Base-by-base conservation (phyloP, 2,797 vertebrate genomes). In the Epinephelus coioides region DNA sequence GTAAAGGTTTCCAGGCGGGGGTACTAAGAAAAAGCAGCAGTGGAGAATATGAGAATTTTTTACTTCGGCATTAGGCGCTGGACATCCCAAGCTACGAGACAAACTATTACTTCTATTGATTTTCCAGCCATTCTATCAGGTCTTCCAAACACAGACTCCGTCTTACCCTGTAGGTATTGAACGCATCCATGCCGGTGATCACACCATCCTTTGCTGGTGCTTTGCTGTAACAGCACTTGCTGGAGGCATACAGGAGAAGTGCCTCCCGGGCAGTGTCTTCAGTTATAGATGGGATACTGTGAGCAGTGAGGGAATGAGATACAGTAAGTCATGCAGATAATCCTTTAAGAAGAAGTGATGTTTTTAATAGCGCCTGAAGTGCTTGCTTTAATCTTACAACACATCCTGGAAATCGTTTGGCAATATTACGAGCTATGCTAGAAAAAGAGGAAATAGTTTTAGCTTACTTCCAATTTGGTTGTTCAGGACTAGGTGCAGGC, bases 1-100 rank as follows among this genome's bases (percentile, higher is more conserved):
- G 70, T 91, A 78, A 95, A 96, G 4, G 95, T 96, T 89, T 95
- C 96, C 84, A 95, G 81, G 10, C 94, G 94, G n/a, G n/a, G n/a
- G 84, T 97, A 97, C 96, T 97, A 78, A 65, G 79, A 86, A 18
- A 80, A 68, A 59, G 40, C 6, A 69, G 0, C 1, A 0, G 15
- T 50, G 40, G 2, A 34, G 57, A 70, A 38, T 27, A 64, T 25
- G 2, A 46, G 0, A 34, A 1, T 34, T 18, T 43, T 47, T 61
- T 47, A 27, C 14, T 44, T 64, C 40, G 15, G 2, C 69, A 43
- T 49, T 51, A 2, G 51, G 13, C 7, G 47, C 11, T 49, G 17
- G 69, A 63, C 25, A 73, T 13, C 6, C 1, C 61, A 44, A 71
- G 55, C 19, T 11, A 66, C 30, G 2, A 44, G 10, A 27, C 11